Evolutionary conservation across 2,113 vertebrate species (phyloP).

Genomic region (Coreoperca whiteheadi): DNA sequence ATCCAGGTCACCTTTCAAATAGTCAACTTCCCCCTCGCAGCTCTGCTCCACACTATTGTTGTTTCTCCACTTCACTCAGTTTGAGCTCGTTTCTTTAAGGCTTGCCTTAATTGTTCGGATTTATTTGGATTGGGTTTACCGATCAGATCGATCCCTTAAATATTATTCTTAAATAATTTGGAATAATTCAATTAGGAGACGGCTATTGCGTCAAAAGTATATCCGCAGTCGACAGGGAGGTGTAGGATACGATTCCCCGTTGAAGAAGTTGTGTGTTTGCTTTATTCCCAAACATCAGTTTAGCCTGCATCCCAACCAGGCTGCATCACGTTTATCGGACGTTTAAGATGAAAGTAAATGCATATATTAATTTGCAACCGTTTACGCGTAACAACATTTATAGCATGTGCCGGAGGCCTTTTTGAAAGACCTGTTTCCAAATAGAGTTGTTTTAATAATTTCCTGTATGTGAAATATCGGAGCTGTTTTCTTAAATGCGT

Average conservation of each 20-base stretch:
- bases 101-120: neutral
- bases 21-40: constrained; percentile 10
- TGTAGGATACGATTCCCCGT: neutral
- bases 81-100: constrained; percentile 1
- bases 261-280: constrained; percentile 10
- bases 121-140: neutral
- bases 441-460: neutral
- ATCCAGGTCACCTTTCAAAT: constrained; percentile 2
- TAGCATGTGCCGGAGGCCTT: constrained; percentile 52
- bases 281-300: constrained; percentile 14
- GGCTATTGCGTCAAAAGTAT: neutral
- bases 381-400: constrained; percentile 3
- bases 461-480: neutral
- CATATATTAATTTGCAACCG: neutral
- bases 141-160: neutral
- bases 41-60: neutral
- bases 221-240: neutral
- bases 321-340: constrained; percentile 26
- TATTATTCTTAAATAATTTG: neutral
- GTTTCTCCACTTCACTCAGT: neutral
- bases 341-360: constrained; percentile 32
- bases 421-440: constrained; percentile 18
- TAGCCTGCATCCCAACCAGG: constrained; percentile 11
- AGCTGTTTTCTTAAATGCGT: neutral
- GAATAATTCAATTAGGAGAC: neutral